Percentiles rank a stretch among this genome's conserved stretches.
These are phyloP conservation scores for Bibio marci DNA, from an alignment of 2,888 invertebrate genomes.

Conservation along the genomic window DNA sequence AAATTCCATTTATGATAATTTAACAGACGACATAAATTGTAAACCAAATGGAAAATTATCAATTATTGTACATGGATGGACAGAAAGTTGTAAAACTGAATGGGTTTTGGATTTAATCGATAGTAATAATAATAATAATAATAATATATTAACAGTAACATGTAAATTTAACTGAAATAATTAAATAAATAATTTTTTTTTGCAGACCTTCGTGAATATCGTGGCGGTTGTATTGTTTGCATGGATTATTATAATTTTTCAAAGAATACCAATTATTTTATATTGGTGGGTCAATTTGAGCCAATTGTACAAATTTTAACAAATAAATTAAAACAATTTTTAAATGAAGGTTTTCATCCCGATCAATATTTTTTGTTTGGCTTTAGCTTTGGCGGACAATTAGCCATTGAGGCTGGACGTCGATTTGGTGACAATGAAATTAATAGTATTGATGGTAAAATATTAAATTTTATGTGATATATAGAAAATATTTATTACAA, in stretches of 20 bases:
- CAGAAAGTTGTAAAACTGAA: constrained; percentile 20
- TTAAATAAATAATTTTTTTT: background rate
- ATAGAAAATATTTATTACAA: background rate
- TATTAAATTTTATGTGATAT: background rate
- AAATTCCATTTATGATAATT: too few relatives aligned
- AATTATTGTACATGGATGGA: constrained; percentile 17
- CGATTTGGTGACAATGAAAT: constrained; percentile 15
- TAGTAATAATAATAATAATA: constrained; percentile 13
- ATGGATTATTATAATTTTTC: constrained; percentile 22
- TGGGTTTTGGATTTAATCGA: constrained; percentile 20
- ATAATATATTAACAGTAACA: background rate
- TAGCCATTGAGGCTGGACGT: constrained; percentile 21
- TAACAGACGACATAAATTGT: too few relatives aligned
- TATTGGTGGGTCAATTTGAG: constrained; percentile 18
- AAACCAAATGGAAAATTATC: too few relatives aligned
- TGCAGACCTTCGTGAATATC: constrained; percentile 20
- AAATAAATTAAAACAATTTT: constrained; percentile 15
- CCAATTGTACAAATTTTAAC: constrained; percentile 16
- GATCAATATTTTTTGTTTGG: constrained; percentile 21
- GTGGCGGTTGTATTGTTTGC: constrained; percentile 25
- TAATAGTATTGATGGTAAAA: constrained; percentile 22
- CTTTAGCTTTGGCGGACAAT: constrained; percentile 25
- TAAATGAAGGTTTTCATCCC: constrained; percentile 18
- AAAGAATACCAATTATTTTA: constrained; percentile 18
- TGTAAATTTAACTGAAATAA: background rate